These are phyloP conservation scores for Oligia fasciuncula DNA, from an alignment of 2,888 invertebrate species.

Conservation along the genomic window DNA sequence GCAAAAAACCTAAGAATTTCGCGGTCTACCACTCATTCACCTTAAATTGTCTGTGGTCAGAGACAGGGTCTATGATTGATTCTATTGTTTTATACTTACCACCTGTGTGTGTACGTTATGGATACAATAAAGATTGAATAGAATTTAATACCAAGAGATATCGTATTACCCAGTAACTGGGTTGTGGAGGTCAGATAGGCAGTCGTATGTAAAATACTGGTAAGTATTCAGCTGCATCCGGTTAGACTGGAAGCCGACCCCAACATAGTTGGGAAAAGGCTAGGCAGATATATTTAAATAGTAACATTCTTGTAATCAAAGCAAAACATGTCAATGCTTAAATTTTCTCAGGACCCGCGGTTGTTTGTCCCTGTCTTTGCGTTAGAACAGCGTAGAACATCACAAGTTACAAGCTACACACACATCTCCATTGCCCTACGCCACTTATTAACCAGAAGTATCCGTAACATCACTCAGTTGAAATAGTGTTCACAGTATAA, in stretches of 20 bases:
- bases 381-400: not conserved
- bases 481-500: constrained; percentile 1
- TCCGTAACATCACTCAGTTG: not conserved
- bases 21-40: no score
- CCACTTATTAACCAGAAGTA: not conserved
- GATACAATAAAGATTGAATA: no score
- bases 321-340: not conserved
- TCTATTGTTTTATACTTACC: no score
- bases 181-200: not conserved
- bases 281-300: not conserved
- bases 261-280: not conserved
- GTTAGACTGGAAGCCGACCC: not conserved
- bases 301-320: not conserved
- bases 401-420: not conserved
- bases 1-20: no score
- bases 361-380: not conserved
- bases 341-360: not conserved
- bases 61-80: no score
- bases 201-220: not conserved
- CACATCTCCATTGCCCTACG: not conserved
- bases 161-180: not conserved
- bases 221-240: not conserved
- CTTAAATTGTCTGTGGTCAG: no score
- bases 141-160: not conserved
- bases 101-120: no score